Percentiles rank a stretch among this genome's conserved stretches.
Conservation (phyloP, 2,797 vertebrate genomes). For the Philypnodon macrostomus region DNA sequence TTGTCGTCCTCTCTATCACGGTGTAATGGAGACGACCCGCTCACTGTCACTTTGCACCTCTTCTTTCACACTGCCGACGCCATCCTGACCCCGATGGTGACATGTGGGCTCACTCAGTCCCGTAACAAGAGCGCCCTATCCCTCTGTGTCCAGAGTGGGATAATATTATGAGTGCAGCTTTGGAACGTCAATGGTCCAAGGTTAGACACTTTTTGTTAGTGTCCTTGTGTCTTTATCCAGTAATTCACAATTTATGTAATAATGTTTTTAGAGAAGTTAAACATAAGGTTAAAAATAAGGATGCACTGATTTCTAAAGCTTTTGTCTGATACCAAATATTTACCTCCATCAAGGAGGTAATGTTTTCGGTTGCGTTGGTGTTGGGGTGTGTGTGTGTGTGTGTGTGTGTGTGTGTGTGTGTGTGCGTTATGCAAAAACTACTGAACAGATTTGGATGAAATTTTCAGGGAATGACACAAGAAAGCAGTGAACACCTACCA, state of each 20-base stretch:
- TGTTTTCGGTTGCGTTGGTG: no score
- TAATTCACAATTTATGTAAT: slow-evolving; percentile 12
- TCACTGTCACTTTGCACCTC: slow-evolving; percentile 64
- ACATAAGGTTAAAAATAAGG: no score
- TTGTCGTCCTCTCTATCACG: slow-evolving; percentile 45
- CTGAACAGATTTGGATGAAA: no score
- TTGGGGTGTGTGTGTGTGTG: no score
- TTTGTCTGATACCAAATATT: no score
- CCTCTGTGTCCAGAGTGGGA: slow-evolving; percentile 40
- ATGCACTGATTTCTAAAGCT: no score
- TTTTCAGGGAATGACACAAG: no score
- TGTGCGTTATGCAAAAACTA: no score
- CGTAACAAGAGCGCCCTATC: slow-evolving; percentile 56
- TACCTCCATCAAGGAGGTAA: no score
- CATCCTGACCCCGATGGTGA: slow-evolving; percentile 59
- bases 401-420: no score
- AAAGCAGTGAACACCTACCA: no score
- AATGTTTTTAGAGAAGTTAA: slow-evolving; percentile 7
- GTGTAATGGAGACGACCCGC: slow-evolving; percentile 68
- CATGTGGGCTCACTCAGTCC: slow-evolving; percentile 54
- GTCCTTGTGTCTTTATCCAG: slow-evolving; percentile 8
- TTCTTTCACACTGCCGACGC: slow-evolving; percentile 50
- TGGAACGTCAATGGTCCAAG: slow-evolving; percentile 27
- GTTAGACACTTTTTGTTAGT: slow-evolving; percentile 21
- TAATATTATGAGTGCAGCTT: slow-evolving; percentile 48